Percentiles rank a stretch among this genome's conserved stretches.
phyloP scores from a whole-genome alignment of 2,113 vertebrate genomes.

The Cheilinus undulatus region DNA sequence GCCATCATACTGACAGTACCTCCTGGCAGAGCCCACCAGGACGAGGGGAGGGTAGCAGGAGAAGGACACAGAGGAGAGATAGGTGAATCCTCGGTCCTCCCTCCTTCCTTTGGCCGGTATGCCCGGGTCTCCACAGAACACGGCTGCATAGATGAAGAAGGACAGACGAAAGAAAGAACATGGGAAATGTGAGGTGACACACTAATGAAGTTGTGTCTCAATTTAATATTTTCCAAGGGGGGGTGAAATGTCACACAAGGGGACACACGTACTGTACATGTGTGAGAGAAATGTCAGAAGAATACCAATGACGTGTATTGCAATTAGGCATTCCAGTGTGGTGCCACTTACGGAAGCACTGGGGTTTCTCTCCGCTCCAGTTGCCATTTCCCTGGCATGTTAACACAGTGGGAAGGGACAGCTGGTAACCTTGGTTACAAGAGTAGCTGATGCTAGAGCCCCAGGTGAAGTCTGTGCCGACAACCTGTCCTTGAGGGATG shows the following conservation, averaged over 20 bases:
- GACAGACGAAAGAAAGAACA: neutral
- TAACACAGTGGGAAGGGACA: slow-evolving; percentile 93
- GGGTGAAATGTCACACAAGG: slow-evolving; percentile 2
- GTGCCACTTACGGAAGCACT: slow-evolving; percentile 95
- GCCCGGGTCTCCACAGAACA: slow-evolving; percentile 97
- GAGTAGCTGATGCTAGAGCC: slow-evolving; percentile 93
- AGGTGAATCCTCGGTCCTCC: slow-evolving; percentile 95
- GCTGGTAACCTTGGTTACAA: slow-evolving; percentile 96
- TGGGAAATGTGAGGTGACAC: slow-evolving; percentile 1
- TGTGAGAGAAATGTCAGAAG: neutral
- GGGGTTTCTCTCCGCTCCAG: slow-evolving; percentile 95
- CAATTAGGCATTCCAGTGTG: slow-evolving; percentile 7
- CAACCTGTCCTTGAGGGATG: slow-evolving; percentile 93
- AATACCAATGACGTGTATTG: slow-evolving; percentile 11
- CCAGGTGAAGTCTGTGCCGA: slow-evolving; percentile 94
- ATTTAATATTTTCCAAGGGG: neutral
- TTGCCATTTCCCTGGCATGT: slow-evolving; percentile 94
- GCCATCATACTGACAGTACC: slow-evolving; percentile 96
- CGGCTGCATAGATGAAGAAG: slow-evolving; percentile 82
- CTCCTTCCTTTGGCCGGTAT: slow-evolving; percentile 89
- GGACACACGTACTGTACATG: neutral
- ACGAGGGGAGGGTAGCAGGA: slow-evolving; percentile 90
- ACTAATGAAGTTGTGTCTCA: slow-evolving; percentile 2
- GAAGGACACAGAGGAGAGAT: slow-evolving; percentile 94
- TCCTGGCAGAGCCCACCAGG: slow-evolving; percentile 91